These are phyloP conservation scores for Chymomyza fuscimana DNA, from an alignment of 2,888 invertebrate genomes.

Conservation along the genomic window DNA sequence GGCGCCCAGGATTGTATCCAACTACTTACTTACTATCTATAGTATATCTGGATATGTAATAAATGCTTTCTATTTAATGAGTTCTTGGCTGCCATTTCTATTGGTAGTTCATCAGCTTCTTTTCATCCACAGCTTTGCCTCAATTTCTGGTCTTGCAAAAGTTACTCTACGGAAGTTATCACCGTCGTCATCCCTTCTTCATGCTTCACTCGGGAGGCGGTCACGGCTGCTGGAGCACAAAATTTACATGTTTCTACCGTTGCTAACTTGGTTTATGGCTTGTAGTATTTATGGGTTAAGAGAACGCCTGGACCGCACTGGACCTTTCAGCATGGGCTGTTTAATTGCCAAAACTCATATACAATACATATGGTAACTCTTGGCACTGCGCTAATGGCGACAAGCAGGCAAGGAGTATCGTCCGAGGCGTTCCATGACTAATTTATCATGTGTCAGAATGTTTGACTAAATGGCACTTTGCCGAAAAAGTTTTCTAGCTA, in stretches of 20 bases:
- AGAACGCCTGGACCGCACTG: conserved; percentile 27
- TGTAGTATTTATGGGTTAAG: conserved; percentile 52
- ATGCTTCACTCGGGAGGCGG: background rate
- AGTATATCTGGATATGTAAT: conserved; percentile 63
- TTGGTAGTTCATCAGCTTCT: conserved; percentile 19
- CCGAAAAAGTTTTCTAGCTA: conserved; percentile 56
- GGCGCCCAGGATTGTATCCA: conserved; percentile 27
- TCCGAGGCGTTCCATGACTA: conserved; percentile 52
- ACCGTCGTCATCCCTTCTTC: conserved; percentile 2
- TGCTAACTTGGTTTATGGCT: conserved; percentile 33
- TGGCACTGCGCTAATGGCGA: conserved; percentile 40
- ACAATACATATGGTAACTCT: background rate
- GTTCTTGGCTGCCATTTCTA: conserved; percentile 35
- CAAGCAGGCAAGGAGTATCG: conserved; percentile 30
- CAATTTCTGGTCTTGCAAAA: background rate
- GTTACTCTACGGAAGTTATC: conserved; percentile 29
- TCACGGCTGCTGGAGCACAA: conserved; percentile 14
- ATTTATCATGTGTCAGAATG: conserved; percentile 75
- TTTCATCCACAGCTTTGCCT: conserved; percentile 9
- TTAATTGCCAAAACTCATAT: conserved; percentile 57
- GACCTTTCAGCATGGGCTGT: conserved; percentile 28
- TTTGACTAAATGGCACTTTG: conserved; percentile 74
- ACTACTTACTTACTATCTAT: background rate
- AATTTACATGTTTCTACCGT: conserved; percentile 60
- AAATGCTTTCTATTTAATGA: conserved; percentile 75